These are phyloP conservation scores for Ornithoptera alexandrae DNA, from an alignment of 2,888 invertebrate species.

Conservation along the genomic window DNA sequence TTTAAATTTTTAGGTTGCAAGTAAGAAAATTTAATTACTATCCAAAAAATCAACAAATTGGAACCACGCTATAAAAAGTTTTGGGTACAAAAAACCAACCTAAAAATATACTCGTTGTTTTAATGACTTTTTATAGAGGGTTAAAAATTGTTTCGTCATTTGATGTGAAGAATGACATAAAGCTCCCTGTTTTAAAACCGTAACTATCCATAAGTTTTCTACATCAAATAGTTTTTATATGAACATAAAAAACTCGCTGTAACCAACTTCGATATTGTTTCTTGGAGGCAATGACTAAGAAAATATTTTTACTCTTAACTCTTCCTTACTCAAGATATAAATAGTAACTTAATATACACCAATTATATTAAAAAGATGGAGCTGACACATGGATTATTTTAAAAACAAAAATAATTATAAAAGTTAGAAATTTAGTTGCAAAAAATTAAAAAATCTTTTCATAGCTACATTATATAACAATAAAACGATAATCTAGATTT, in stretches of 20 bases:
- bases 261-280: constrained; percentile 12
- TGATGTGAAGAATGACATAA: too few species aligned
- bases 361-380: not conserved
- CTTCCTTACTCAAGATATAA: not conserved
- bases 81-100: too few species aligned
- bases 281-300: not conserved
- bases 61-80: too few species aligned
- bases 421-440: not conserved
- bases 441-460: not conserved
- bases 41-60: too few species aligned
- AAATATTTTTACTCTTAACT: not conserved
- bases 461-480: constrained; percentile 12
- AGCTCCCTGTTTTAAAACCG: constrained; percentile 1
- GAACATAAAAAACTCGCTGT: constrained; percentile 11
- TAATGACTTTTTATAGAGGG: too few species aligned
- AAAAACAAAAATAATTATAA: not conserved
- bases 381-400: not conserved
- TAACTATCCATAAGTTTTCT: constrained; percentile 16
- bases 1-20: too few species aligned
- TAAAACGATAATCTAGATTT: constrained; percentile 17
- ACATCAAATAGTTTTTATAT: constrained; percentile 6
- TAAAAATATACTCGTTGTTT: too few species aligned
- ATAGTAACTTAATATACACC: not conserved
- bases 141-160: too few species aligned
- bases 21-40: too few species aligned